Evolutionary conservation across 2,113 vertebrate genomes (phyloP).

Genomic region (Prolemur simus): DNA sequence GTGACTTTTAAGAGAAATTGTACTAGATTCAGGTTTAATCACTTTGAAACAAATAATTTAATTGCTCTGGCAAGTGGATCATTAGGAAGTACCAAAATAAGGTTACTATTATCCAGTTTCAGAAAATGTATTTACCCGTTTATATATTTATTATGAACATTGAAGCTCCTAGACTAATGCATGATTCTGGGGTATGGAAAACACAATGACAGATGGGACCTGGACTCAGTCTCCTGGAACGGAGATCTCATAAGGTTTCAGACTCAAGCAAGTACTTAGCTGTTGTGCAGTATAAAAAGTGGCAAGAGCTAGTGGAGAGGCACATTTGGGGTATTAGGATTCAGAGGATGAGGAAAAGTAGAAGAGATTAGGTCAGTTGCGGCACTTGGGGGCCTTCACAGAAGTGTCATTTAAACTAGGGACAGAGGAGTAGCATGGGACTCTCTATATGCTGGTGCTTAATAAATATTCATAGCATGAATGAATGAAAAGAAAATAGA

Average conservation of each 20-base stretch:
- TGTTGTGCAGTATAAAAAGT: neutral
- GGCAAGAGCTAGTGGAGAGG: neutral
- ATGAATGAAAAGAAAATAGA: neutral
- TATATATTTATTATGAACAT: neutral
- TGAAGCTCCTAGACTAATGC: neutral
- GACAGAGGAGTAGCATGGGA: neutral
- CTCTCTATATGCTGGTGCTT: neutral
- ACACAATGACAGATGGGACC: neutral
- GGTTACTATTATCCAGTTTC: neutral
- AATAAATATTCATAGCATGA: neutral
- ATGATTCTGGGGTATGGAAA: neutral
- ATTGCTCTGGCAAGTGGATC: neutral
- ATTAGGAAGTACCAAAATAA: neutral
- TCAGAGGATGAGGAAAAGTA: neutral
- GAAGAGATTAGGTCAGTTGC: neutral
- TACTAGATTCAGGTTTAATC: neutral
- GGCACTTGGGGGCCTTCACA: neutral
- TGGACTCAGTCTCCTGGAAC: neutral
- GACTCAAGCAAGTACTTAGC: neutral
- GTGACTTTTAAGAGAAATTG: neutral
- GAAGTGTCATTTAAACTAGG: neutral
- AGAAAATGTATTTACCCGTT: neutral
- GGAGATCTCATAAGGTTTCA: neutral
- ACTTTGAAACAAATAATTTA: neutral
- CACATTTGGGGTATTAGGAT: neutral